Evolutionary conservation across 37 sponge, comb jelly and placozoan genomes (phyloP).

Genomic region (Spongia lamella): DNA sequence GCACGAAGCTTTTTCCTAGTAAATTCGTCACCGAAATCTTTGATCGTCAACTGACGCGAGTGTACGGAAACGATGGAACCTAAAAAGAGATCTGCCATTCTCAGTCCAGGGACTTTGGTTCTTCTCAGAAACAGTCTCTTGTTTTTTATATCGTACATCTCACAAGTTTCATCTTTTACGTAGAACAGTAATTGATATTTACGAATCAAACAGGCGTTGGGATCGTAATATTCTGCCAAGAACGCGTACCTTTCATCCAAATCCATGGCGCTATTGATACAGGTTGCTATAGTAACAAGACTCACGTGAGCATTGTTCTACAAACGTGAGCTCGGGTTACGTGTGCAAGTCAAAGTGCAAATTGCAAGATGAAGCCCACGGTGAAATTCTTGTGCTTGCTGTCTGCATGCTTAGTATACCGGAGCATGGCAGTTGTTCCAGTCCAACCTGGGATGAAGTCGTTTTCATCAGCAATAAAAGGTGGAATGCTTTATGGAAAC

Average conservation of each 20-base stretch:
- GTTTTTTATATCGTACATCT: slow-evolving; percentile 92
- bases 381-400: slow-evolving; percentile 1
- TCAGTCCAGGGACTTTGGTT: slow-evolving; percentile 53
- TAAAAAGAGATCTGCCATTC: slow-evolving; percentile 74
- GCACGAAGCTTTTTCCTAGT: slow-evolving; percentile 70
- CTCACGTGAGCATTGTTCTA: not conserved
- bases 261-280: not conserved
- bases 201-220: slow-evolving; percentile 82
- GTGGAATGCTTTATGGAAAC: slow-evolving; percentile 32
- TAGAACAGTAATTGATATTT: slow-evolving; percentile 89
- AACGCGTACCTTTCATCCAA: slow-evolving; percentile 87
- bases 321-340: not conserved
- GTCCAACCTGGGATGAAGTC: slow-evolving; percentile 35
- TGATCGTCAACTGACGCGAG: slow-evolving; percentile 87
- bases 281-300: not conserved
- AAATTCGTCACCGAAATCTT: slow-evolving; percentile 88
- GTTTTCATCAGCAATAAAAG: slow-evolving; percentile 82
- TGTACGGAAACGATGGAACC: slow-evolving; percentile 85
- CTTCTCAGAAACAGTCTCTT: slow-evolving; percentile 85
- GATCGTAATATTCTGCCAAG: slow-evolving; percentile 94
- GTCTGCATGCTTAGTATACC: not conserved
- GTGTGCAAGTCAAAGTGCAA: not conserved
- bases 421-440: slow-evolving; percentile 18
- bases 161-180: slow-evolving; percentile 72
- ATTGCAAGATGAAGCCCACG: not conserved